Conservation (phyloP, 2,113 vertebrate species). For the Esox niger region DNA sequence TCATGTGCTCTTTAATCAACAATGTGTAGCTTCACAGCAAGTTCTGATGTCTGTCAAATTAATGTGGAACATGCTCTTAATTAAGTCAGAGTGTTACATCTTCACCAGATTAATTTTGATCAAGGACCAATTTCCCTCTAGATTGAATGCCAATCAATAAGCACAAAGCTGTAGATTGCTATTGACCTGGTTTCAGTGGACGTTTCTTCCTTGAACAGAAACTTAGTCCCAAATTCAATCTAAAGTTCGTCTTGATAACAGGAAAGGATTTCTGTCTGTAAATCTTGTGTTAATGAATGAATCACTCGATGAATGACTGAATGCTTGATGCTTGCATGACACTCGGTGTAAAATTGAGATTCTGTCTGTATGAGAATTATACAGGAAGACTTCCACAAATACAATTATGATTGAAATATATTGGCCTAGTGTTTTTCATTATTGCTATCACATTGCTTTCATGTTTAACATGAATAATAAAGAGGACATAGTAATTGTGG, state of each 20-base stretch:
- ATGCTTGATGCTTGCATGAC: neutral
- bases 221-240: constrained; percentile 2
- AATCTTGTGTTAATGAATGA: neutral
- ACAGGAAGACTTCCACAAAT: neutral
- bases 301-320: neutral
- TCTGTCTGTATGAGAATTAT: neutral
- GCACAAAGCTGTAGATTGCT: constrained; percentile 15
- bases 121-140: constrained; percentile 17
- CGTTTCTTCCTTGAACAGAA: neutral
- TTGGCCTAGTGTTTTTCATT: neutral
- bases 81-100: constrained; percentile 21
- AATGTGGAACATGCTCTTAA: constrained; percentile 12
- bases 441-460: neutral
- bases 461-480: neutral
- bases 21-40: constrained; percentile 12
- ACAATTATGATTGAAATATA: neutral
- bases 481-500: neutral
- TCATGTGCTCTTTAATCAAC: constrained; percentile 11
- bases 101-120: constrained; percentile 25
- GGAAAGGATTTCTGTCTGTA: constrained; percentile 3
- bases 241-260: neutral
- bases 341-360: neutral
- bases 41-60: constrained; percentile 9
- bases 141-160: constrained; percentile 23
- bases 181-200: constrained; percentile 19